phyloP scores from a whole-genome alignment of 2,113 vertebrate species.

The Paradisaea rubra region DNA sequence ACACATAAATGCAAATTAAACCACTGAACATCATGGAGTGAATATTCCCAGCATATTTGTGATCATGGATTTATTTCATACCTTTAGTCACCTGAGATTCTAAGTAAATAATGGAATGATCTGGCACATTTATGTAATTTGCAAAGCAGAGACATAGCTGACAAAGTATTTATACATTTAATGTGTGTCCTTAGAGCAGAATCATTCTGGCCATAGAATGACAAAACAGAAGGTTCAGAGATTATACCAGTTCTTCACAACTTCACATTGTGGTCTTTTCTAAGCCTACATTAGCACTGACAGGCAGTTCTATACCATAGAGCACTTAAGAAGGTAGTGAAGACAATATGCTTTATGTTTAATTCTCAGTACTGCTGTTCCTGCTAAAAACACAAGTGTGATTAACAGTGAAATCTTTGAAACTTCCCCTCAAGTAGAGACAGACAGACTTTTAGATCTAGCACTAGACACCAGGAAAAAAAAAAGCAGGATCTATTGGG shows the following conservation, averaged over 20 bases:
- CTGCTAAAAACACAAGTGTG: neutral
- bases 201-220: neutral
- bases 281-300: neutral
- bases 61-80: neutral
- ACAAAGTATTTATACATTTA: neutral
- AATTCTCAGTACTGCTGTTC: neutral
- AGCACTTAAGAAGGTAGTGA: neutral
- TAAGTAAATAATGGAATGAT: neutral
- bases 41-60: neutral
- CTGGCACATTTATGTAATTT: neutral
- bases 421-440: neutral
- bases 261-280: neutral
- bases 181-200: neutral
- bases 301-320: neutral
- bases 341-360: neutral
- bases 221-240: neutral
- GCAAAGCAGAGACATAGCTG: neutral
- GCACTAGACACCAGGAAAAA: accelerated
- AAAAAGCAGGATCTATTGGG: neutral
- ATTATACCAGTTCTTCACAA: neutral
- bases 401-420: neutral
- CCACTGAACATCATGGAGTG: neutral
- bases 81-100: neutral
- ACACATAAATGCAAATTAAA: neutral
- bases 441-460: neutral